A percentile compares a stretch with the other conserved stretches of the same genome.
These are phyloP conservation scores for Onychostruthus taczanowskii DNA, from an alignment of 2,113 vertebrate genomes.

Conservation along the genomic window DNA sequence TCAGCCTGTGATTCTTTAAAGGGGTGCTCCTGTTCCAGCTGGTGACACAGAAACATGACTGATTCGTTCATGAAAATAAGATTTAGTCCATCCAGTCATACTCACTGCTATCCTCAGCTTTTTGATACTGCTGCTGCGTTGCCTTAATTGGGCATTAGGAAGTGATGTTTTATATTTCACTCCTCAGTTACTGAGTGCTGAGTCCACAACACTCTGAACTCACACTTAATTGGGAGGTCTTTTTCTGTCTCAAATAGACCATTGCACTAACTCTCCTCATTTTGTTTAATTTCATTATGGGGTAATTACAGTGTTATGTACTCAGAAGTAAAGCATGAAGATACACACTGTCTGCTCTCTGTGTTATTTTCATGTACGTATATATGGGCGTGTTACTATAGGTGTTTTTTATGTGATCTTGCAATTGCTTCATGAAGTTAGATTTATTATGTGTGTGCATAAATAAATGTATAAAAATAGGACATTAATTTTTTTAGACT, in stretches of 20 bases:
- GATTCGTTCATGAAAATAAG: not conserved
- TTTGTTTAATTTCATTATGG: not conserved
- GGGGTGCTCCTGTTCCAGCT: not conserved
- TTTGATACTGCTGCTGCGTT: not conserved
- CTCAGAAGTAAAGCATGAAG: not conserved
- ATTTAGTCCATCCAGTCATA: not conserved
- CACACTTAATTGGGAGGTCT: not conserved
- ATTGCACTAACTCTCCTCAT: not conserved
- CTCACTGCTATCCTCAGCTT: not conserved
- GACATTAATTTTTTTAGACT: not conserved
- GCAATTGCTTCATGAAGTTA: not conserved
- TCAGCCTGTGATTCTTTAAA: not conserved
- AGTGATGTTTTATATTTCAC: not conserved
- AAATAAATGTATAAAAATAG: not conserved
- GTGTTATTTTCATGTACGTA: not conserved
- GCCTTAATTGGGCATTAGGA: not conserved
- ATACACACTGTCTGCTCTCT: not conserved
- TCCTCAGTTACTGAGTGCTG: not conserved
- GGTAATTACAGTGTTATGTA: not conserved
- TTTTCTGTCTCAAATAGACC: not conserved
- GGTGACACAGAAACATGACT: not conserved
- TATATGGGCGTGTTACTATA: not conserved
- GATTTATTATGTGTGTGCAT: not conserved
- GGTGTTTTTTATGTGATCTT: not conserved
- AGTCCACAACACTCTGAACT: not conserved